These are phyloP conservation scores for Apoda limacodes DNA, from an alignment of 2,888 invertebrate genomes.

Conservation along the genomic window DNA sequence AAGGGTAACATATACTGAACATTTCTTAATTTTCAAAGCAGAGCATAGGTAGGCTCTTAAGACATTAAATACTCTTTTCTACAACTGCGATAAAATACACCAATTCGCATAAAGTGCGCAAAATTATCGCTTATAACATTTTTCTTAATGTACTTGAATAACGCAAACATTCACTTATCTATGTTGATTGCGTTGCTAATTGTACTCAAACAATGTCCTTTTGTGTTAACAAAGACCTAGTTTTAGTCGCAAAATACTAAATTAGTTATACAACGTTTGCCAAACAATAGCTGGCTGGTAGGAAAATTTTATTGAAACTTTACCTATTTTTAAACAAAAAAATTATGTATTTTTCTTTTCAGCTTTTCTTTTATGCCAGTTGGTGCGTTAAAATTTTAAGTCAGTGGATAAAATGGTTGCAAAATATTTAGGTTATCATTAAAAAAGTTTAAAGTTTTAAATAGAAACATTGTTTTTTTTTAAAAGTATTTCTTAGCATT, in stretches of 20 bases:
- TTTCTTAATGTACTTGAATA: constrained; percentile 20
- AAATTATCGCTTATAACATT: background rate
- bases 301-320: constrained; percentile 33
- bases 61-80: too few species aligned
- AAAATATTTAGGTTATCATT: too few species aligned
- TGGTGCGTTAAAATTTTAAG: constrained; percentile 5
- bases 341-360: too few species aligned
- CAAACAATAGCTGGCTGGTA: constrained; percentile 42
- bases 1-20: too few species aligned
- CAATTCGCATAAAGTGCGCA: too few species aligned
- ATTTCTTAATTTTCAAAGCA: too few species aligned
- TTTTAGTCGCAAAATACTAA: constrained; percentile 53
- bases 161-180: constrained; percentile 55
- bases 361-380: constrained; percentile 12
- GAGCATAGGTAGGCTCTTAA: too few species aligned
- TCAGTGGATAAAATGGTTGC: constrained; percentile 7
- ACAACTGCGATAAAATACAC: background rate
- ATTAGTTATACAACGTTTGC: constrained; percentile 38
- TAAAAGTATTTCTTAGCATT: too few species aligned
- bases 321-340: constrained; percentile 27
- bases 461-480: too few species aligned
- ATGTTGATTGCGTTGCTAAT: constrained; percentile 58
- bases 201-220: constrained; percentile 62
- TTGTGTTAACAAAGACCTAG: constrained; percentile 59
- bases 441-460: too few species aligned